phyloP scores from a whole-genome alignment of 2,797 vertebrate genomes.

The Argyrosomus regius region DNA sequence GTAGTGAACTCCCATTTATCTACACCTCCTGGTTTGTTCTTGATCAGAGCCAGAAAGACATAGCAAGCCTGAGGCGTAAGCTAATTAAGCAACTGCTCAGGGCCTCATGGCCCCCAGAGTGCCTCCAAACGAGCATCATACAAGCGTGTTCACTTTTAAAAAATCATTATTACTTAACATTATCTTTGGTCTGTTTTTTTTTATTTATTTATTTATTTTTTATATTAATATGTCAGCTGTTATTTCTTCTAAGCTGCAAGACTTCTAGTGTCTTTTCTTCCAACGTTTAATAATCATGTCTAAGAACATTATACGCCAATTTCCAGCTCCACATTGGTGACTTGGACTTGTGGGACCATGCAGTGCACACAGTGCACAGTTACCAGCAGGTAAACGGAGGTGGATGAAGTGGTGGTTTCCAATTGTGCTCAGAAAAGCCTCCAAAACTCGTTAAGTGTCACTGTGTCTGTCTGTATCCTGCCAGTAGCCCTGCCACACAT shows the following conservation, averaged over 20 bases:
- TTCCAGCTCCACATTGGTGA: too few species aligned
- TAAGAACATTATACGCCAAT: background rate
- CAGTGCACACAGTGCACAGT: background rate
- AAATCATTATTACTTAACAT: background rate
- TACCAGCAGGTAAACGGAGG: background rate
- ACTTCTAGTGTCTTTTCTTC: background rate
- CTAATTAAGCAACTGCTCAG: slow-evolving; percentile 18
- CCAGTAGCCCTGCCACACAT: background rate
- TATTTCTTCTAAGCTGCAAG: background rate
- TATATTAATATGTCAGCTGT: background rate
- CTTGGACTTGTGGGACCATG: background rate
- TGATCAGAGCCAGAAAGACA: slow-evolving; percentile 21
- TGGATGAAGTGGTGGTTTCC: background rate
- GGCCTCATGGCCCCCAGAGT: background rate
- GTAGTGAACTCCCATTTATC: slow-evolving; percentile 25
- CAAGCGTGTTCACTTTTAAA: background rate
- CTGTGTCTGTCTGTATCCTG: background rate
- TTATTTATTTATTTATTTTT: background rate
- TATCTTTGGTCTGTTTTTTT: background rate
- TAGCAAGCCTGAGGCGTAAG: slow-evolving; percentile 1
- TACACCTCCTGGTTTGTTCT: slow-evolving; percentile 1
- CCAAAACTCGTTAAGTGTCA: background rate
- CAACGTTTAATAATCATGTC: background rate
- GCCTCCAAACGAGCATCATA: background rate
- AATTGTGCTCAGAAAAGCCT: background rate